Base-by-base conservation (phyloP, 2,797 vertebrate species). In the Macroramphosus scolopax region DNA sequence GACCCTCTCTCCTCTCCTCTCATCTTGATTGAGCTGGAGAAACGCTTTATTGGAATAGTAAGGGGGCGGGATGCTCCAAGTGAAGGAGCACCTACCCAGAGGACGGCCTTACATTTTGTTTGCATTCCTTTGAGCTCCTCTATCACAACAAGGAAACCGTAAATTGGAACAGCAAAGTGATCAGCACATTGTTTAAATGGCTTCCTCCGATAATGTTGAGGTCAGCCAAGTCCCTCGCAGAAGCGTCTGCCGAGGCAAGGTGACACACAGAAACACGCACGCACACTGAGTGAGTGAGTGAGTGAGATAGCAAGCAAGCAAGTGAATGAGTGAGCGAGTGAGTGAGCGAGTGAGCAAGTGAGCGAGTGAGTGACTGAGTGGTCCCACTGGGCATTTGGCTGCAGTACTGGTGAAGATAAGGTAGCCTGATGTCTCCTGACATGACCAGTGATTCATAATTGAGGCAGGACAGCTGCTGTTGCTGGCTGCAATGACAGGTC, bases 381-480 rank as follows among this genome's bases (percentile, higher is more conserved):
- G 63, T 62, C 77, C 81, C 82, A 52, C 48, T 51, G 74, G 81
- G 68, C 60, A 46, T 75, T 58, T 82, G 78, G 59, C 78, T 77
- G 66, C 63, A 75, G 74, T 67, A 39, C 50, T 61, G 63, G 55
- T 54, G 73, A 68, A 81, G 83, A 83, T 85, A 82, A 82, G 85
- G 69, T 63, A 74, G 78, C 77, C 68, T 81, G 78, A 82, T 82
- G 73, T 80, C 78, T 77, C 80, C 78, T 83, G 81, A 83, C 80
- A 82, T 71, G 77, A 75, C 77, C 83, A 83, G 82, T 82, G 83
- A 85, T 86, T 88, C 81, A 86, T 87, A 84, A 85, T 79, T 87
- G 84, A 86, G 80, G 81, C 72, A 72, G 79, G 86, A 87, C 87
- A 89, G 85, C 82, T 89, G 85, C 82, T 89, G 85, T 79, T 84